Evolutionary conservation across 2,888 invertebrate species (phyloP), one percentile per base, ranked within the genome.

Genomic region (Bellardia bayeri): DNA sequence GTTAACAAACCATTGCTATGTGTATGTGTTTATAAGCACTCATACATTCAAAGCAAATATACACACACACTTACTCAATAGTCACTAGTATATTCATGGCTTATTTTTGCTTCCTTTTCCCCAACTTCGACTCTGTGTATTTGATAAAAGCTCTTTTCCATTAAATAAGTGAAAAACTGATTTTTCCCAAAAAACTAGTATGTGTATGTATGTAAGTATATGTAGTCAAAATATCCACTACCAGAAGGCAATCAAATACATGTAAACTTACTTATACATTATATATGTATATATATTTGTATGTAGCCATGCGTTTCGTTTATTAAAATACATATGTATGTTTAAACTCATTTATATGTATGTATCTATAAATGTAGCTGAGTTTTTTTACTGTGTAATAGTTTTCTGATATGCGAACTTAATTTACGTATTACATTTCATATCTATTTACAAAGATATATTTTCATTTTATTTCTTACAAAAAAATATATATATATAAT

Each of bases 61-160:
- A 49, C 4, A 64, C 13, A n/a, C 13, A 16, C n/a, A 75, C 23
- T 23, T 58, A 58, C 33, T 7, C 7, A 72, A 58, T 58, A 58
- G n/a, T 58, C 42, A 42, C 49, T 58, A 30, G 42, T 45, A 74
- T 74, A 74, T 56, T 45, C 74, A 74, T 74, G 45, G 14, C 4
- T 9, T 23, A 23, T 45, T 61, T 13, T 9, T 69, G 2, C 16
- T 1, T 8, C 56, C 42, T 6, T 42, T 42, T 42, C 6, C 11
- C 11, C 8, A 11, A 16, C 37, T 66, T 54, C 64, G 37, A 40
- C 42, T 58, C 66, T 11, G 54, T 61, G 49, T 74, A 37, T 66
- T 83, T 64, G 78, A 54, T 72, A 78, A 83, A 83, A 83, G 56
- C 83, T 71, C 71, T 66, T 83, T 78, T 64, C 83, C 64, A 83